Conservation (phyloP, 2,888 invertebrate genomes). For the Helobdella robusta region DNA sequence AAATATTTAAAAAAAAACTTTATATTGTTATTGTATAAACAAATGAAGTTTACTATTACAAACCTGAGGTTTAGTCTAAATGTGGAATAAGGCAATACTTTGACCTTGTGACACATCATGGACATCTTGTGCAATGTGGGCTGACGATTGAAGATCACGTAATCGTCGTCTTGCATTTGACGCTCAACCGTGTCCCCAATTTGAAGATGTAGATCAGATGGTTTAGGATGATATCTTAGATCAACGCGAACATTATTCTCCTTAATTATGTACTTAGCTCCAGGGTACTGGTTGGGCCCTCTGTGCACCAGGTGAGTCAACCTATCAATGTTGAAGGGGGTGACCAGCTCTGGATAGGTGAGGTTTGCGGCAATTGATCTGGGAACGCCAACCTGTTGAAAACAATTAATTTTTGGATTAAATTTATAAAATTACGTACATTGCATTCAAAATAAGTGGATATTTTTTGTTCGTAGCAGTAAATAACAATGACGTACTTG, state of each 20-base stretch:
- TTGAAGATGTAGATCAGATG: slow-evolving; percentile 49
- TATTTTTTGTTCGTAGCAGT: neutral
- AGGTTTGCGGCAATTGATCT: slow-evolving; percentile 95
- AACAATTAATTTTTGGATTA: too few species aligned
- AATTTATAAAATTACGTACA: too few species aligned
- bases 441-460: too few species aligned
- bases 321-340: slow-evolving; percentile 92
- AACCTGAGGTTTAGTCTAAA: slow-evolving; percentile 90
- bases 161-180: slow-evolving; percentile 92
- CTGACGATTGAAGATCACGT: slow-evolving; percentile 97
- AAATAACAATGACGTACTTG: slow-evolving; percentile 51
- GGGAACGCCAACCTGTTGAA: slow-evolving; percentile 95
- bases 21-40: too few species aligned
- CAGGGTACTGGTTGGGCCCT: slow-evolving; percentile 96
- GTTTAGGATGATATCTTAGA: slow-evolving; percentile 90
- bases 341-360: slow-evolving; percentile 97
- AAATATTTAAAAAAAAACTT: too few species aligned
- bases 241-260: slow-evolving; percentile 98
- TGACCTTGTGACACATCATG: slow-evolving; percentile 93
- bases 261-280: slow-evolving; percentile 95
- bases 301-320: slow-evolving; percentile 85
- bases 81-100: slow-evolving; percentile 95
- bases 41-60: neutral
- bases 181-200: slow-evolving; percentile 66
- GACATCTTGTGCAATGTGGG: slow-evolving; percentile 99